phyloP scores from a whole-genome alignment of 2,113 vertebrate species.

The Galemys pyrenaicus region DNA sequence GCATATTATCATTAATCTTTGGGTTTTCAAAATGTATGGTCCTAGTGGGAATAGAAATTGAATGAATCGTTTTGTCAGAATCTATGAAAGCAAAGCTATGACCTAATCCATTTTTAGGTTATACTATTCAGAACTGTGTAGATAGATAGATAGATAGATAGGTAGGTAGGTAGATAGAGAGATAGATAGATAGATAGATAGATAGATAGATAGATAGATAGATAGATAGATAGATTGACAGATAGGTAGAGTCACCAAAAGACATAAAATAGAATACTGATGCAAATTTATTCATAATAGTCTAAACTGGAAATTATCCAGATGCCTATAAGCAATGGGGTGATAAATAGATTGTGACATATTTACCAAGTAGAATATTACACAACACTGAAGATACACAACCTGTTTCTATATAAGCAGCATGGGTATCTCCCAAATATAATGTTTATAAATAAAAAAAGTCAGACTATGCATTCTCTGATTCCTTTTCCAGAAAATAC shows the following conservation, averaged over 20 bases:
- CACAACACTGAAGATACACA: background rate
- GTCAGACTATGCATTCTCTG: background rate
- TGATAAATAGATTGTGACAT: background rate
- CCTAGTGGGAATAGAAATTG: background rate
- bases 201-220: too few species aligned
- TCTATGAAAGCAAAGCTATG: background rate
- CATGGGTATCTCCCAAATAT: background rate
- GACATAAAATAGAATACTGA: background rate
- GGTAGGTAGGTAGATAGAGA: too few species aligned
- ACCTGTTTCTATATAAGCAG: background rate
- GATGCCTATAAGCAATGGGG: background rate
- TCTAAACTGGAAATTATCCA: too few species aligned
- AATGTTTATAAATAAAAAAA: background rate
- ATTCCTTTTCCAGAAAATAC: background rate
- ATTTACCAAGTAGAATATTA: background rate
- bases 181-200: too few species aligned
- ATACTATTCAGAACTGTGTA: background rate
- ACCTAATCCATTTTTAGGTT: background rate
- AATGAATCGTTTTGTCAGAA: background rate
- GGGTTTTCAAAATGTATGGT: background rate
- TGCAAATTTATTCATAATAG: background rate
- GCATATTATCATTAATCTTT: background rate
- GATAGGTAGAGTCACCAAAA: too few species aligned
- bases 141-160: too few species aligned
- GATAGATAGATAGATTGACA: too few species aligned